Base-by-base conservation (phyloP, 2,888 invertebrate genomes). In the Drosophila picticornis region DNA sequence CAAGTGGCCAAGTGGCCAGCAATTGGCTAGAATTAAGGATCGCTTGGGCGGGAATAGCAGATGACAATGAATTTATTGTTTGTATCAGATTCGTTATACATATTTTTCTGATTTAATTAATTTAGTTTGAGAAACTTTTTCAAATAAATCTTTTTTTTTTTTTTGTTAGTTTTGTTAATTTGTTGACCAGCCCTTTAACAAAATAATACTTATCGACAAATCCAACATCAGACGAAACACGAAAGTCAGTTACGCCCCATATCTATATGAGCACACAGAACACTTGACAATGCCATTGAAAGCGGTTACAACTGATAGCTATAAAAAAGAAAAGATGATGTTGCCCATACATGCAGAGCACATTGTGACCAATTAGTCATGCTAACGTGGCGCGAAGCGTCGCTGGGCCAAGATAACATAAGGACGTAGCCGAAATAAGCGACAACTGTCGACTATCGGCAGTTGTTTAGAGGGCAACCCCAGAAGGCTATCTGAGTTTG, bases 361-460 rank as follows among this genome's bases (percentile, higher is more conserved):
- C 59, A 72, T 66, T 63, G 52, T 68, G 58, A 64, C 63, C 77
- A 79, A 84, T 90, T 90, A 84, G 82, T 84, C 90, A 90, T 72
- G 63, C 65, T 51, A 59, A 52, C 43, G 43, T 64, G 69, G 46
- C 68, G 27, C 46, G 43, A 25, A 43, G 38, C 40, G 25, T 80
- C 77, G 66, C 61, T 80, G 58, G 31, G 72, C 56, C 25, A 59
- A 57, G 80, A 77, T 77, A 77, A 77, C 43, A 43, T 13, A 19
- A 27, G 11, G 22, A n/a, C 16, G 46, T n/a, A 22, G 13, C 51
- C 31, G 19, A 46, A 10, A 38, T 38, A 16, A 36, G 27, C 6
- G 29, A 50, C 13, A 25, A 36, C 25, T 25, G n/a, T 25, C 32
- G 38, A 27, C 22, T 43, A 25, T 36, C n/a, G 38, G 19, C 6